Base-by-base conservation (phyloP, 2,797 vertebrate species). In the Clamator glandarius region DNA sequence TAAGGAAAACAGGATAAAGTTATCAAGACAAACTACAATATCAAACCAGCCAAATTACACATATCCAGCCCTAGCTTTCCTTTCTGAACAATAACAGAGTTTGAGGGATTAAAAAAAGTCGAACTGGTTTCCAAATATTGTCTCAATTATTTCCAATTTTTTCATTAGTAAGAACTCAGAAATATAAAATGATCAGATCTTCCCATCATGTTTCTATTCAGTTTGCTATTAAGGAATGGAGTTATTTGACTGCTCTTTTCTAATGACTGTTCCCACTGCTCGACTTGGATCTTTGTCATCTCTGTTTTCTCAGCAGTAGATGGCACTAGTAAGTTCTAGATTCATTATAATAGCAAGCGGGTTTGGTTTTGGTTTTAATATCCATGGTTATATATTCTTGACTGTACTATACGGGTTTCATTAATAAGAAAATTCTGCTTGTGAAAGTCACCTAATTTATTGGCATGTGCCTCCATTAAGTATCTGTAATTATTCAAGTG, bases 271-370 rank as follows among this genome's bases (percentile, higher is more conserved):
- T 84, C 83, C 84, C 23, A 81, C 33, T 9, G 11, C 26, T 54
- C 8, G 3, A 21, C n/a, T 41, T 82, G 19, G 21, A 58, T 39
- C 44, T 51, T 82, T 90, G 58, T 77, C 58, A 41, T 39, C 44
- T 70, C 62, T 70, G 16, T 68, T 92, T 90, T 90, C 35, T 68
- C 51, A 90, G 95, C 97, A 96, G 92, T 89, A 98, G 96, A 77
- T 96, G 97, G 96, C 95, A 94, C 78, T 92, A 96, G 80, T 57
- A 95, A 96, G 95, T 95, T 85, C 77, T 87, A 15, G 57, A 94
- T 96, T 91, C 41, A 42, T 84, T 79, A 70, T n/a, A 90, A 44
- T 17, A 89, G 7, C 35, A 75, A 41, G 8, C 6, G 6, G 17
- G 9, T 63, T 63, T 80, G 20, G 14, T 63, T 35, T 41, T 74